phyloP scores from a whole-genome alignment of 2,888 invertebrate genomes.

The Glyphotaelius pellucidus region DNA sequence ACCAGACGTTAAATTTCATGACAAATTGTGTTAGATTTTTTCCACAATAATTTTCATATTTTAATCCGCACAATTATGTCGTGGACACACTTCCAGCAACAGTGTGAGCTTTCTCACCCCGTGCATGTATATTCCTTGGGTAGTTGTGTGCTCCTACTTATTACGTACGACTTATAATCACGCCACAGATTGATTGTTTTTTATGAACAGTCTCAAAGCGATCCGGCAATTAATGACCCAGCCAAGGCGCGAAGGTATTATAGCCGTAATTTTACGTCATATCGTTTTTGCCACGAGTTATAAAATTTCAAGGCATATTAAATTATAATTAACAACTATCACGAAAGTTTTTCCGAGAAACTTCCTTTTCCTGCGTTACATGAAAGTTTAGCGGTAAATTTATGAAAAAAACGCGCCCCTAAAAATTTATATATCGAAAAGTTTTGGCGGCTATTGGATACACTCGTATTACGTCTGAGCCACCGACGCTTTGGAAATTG shows the following conservation, averaged over 20 bases:
- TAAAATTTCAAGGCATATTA: neutral
- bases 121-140: neutral
- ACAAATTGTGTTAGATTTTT: too few species aligned
- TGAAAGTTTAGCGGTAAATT: neutral
- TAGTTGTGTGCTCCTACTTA: neutral
- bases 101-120: neutral
- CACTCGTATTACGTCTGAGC: neutral
- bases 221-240: neutral
- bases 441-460: neutral
- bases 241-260: neutral
- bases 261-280: neutral
- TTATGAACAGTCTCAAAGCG: neutral
- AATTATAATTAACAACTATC: neutral
- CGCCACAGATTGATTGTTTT: neutral
- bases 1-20: too few species aligned
- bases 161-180: neutral
- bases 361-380: neutral
- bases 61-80: too few species aligned
- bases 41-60: too few species aligned
- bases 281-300: neutral
- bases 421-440: neutral
- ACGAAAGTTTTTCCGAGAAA: neutral
- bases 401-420: neutral
- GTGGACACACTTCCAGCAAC: neutral
- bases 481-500: neutral